These are phyloP conservation scores for Paguma larvata DNA, from an alignment of 2,797 vertebrate species.

Conservation along the genomic window DNA sequence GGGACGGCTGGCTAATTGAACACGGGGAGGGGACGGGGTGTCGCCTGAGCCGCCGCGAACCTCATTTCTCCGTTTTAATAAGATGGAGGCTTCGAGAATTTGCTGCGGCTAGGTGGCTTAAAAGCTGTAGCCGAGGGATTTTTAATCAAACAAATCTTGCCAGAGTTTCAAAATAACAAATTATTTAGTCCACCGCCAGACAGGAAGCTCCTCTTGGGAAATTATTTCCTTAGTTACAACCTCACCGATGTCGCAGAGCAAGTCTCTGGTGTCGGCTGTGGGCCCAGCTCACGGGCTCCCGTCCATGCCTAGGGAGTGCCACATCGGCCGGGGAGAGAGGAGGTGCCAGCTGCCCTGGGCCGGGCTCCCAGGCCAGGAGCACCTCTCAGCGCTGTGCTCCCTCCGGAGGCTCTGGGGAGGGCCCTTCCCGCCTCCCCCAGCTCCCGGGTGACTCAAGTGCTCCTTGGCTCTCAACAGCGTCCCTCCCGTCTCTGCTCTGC, in stretches of 20 bases:
- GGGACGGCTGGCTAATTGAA: not conserved
- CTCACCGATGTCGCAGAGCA: not conserved
- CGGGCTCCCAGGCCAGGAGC: not conserved
- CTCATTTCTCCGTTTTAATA: not conserved
- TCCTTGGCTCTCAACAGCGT: accelerated
- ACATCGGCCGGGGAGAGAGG: not conserved
- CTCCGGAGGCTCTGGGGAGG: accelerated
- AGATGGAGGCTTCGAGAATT: not conserved
- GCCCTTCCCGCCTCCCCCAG: not conserved
- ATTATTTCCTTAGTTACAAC: not conserved
- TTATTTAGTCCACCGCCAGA: not conserved
- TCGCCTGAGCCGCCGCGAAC: not conserved
- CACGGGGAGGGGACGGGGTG: not conserved
- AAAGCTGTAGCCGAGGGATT: not conserved
- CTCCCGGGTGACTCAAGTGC: not conserved
- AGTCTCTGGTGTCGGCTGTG: accelerated
- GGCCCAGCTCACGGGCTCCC: accelerated
- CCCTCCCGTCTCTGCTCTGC: not conserved
- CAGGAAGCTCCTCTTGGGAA: constrained; percentile 45
- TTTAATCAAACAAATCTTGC: constrained; percentile 58
- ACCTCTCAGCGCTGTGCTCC: not conserved
- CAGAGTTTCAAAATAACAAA: constrained; percentile 64
- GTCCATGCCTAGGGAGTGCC: accelerated
- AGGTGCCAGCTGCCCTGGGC: not conserved
- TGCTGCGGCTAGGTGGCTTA: constrained; percentile 54